Evolutionary conservation across 2,113 vertebrate genomes (phyloP).

Genomic region (Tragelaphus strepsiceros): DNA sequence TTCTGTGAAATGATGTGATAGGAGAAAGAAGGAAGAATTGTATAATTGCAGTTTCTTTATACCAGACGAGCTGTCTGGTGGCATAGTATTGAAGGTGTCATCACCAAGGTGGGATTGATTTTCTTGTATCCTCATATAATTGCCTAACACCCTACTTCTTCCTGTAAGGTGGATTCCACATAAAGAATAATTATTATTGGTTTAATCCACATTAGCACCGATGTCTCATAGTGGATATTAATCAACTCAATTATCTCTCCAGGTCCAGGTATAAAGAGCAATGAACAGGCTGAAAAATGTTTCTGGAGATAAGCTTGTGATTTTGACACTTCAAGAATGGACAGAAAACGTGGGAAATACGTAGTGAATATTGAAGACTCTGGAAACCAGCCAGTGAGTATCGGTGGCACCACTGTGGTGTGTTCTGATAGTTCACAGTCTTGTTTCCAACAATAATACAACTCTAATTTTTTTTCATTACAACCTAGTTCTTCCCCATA

Average conservation of each 20-base stretch:
- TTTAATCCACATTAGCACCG: constrained; percentile 47
- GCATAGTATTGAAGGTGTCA: neutral
- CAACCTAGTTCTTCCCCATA: neutral
- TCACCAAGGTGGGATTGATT: neutral
- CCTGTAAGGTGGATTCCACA: constrained; percentile 46
- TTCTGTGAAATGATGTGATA: neutral
- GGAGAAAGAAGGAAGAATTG: neutral
- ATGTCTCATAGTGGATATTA: constrained; percentile 42
- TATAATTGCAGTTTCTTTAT: neutral
- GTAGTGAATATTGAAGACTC: constrained; percentile 12
- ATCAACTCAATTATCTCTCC: constrained; percentile 56
- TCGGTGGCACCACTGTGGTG: neutral
- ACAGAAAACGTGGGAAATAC: constrained; percentile 50
- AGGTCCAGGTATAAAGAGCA: constrained; percentile 44
- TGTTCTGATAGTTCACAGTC: neutral
- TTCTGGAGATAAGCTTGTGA: constrained; percentile 23
- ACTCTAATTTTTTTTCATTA: neutral
- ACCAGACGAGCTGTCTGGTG: neutral
- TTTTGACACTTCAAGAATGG: constrained; percentile 25
- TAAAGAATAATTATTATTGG: constrained; percentile 48
- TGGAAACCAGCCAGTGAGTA: constrained; percentile 32
- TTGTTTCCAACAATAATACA: neutral
- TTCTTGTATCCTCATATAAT: neutral
- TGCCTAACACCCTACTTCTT: constrained; percentile 26
- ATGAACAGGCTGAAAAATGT: constrained; percentile 32